These are phyloP conservation scores for Corapipo altera DNA, from an alignment of 2,113 vertebrate species.

Conservation along the genomic window DNA sequence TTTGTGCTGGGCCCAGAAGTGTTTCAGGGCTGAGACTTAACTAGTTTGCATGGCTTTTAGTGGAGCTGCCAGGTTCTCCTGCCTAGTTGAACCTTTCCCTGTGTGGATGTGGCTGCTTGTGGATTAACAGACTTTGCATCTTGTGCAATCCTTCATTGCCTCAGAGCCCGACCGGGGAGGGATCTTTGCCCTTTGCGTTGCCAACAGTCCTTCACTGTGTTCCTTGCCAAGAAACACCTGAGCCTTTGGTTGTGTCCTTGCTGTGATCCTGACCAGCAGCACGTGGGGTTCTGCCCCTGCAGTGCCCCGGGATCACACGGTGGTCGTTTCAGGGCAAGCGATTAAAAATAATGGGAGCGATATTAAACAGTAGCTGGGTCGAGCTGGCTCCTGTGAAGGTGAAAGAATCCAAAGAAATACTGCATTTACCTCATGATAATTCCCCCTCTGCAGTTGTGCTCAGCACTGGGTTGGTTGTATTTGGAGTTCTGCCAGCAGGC, in stretches of 20 bases:
- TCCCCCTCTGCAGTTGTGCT: background rate
- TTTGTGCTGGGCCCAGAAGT: background rate
- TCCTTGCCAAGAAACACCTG: background rate
- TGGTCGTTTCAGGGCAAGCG: background rate
- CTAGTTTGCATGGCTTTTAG: fast-evolving
- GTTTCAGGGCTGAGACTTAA: background rate
- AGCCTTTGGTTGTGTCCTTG: fast-evolving
- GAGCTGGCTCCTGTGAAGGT: background rate
- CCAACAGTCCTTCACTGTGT: fast-evolving
- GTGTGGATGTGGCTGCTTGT: background rate
- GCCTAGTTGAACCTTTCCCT: background rate
- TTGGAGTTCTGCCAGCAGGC: background rate
- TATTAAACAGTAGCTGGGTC: background rate
- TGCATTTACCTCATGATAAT: fast-evolving
- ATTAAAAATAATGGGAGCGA: background rate
- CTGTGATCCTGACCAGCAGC: fast-evolving
- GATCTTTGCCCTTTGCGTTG: background rate
- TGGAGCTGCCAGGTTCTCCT: background rate
- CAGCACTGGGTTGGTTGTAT: background rate
- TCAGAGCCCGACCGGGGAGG: background rate
- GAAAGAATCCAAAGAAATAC: background rate
- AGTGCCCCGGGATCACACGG: fast-evolving
- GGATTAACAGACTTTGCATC: background rate
- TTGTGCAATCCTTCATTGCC: background rate
- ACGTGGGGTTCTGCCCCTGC: background rate